Base-by-base conservation (phyloP, 2,888 invertebrate genomes). In the Cataglyphis cursor region DNA sequence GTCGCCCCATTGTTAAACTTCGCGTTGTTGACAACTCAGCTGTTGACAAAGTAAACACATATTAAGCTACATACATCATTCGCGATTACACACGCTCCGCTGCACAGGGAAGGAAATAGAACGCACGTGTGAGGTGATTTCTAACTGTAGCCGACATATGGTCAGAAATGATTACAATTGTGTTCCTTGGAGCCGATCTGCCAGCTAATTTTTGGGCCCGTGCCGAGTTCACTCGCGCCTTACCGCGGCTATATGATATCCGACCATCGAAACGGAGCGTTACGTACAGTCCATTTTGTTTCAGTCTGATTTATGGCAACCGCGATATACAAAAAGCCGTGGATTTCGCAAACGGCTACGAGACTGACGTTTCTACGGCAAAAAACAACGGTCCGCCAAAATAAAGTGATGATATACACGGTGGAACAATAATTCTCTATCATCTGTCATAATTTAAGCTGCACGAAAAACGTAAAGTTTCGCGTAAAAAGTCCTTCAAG, bases 191-290 rank as follows among this genome's bases (percentile, higher is more conserved):
- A 66, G 81, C 81, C 57, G 84, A 81, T 88, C 82, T 82, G 89
- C 85, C 88, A 86, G 87, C 87, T 87, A 89, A 88, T 88, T 88
- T 88, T 89, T 88, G 89, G 89, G 89, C 72, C 81, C 74, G 85
- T 83, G 88, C 89, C 88, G 88, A 87, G 89, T 88, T 84, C 82
- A 64, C 83, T 62, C 81, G 76, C 59, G 48, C 38, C 76, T 81
- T 35, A 48, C 38, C 82, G 59, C 18, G 72, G 64, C 38, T 81
- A 78, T 81, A 72, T 84, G 84, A 89, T 89, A 86, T 73, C 57
- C 66, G 74, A n/a, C 44, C 44, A 66, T 84, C 86, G 86, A 86
- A 89, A 89, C 83, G 85, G 82, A 84, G 76, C 85, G 81, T 74
- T 89, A 81, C 62, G 24, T 76, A 85, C 54, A 82, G 72, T 76